A percentile compares a stretch with the other conserved stretches of the same genome.
phyloP scores from a whole-genome alignment of 2,113 vertebrate species.

The Rhagologus leucostigma region DNA sequence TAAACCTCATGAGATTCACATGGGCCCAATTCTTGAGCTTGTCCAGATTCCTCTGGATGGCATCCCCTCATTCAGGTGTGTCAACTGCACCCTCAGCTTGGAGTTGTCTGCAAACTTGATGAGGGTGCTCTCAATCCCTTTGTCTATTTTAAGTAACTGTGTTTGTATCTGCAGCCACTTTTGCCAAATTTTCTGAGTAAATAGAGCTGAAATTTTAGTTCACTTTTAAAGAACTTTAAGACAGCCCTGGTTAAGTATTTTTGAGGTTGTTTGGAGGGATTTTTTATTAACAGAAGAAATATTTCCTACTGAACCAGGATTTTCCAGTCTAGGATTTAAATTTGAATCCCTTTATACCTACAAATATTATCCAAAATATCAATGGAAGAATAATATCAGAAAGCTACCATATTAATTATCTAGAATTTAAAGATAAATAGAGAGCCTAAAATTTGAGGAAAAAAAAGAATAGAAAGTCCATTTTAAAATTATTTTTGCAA shows the following conservation, averaged over 20 bases:
- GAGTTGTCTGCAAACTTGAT: neutral
- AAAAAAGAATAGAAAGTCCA: neutral
- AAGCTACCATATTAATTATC: neutral
- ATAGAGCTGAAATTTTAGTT: neutral
- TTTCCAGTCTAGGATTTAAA: neutral
- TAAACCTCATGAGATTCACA: neutral
- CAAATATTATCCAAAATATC: neutral
- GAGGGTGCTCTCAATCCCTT: neutral
- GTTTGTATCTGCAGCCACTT: neutral
- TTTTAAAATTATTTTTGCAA: neutral
- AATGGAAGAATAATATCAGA: neutral
- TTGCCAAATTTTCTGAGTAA: neutral
- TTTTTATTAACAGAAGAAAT: neutral
- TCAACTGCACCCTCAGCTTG: neutral
- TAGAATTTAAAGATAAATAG: neutral
- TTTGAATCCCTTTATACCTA: neutral
- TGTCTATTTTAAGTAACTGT: neutral
- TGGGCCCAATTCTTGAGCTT: neutral
- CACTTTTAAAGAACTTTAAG: neutral
- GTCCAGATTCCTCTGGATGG: neutral
- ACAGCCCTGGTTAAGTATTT: neutral
- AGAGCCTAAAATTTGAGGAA: neutral
- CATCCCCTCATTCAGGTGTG: neutral
- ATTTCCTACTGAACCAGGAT: neutral
- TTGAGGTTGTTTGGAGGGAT: neutral